Evolutionary conservation across 2,888 invertebrate species (phyloP).

Genomic region (Eupithecia subumbrata): DNA sequence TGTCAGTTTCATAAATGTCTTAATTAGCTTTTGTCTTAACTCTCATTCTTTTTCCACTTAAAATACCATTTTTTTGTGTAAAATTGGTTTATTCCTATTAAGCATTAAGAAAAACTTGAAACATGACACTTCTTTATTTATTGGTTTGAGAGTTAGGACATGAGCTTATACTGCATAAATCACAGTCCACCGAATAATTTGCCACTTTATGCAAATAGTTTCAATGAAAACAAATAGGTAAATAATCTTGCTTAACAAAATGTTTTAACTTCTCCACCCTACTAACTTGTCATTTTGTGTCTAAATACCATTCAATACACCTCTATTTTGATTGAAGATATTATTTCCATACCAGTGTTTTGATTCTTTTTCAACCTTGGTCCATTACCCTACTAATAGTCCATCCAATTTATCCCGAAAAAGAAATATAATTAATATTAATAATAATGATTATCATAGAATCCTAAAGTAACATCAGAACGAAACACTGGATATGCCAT

Average conservation of each 20-base stretch:
- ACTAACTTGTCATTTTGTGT: neutral
- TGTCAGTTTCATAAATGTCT: neutral
- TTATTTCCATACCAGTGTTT: constrained; percentile 1
- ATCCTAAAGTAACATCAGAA: neutral
- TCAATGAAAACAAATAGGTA: neutral
- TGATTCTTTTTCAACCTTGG: constrained; percentile 2
- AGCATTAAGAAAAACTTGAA: neutral
- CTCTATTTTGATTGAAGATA: neutral
- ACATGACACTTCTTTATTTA: neutral
- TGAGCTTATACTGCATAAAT: neutral
- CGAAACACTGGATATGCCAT: constrained; percentile 7
- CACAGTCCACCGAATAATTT: neutral
- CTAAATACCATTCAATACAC: neutral
- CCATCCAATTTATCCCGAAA: too few species aligned
- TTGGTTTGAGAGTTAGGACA: neutral
- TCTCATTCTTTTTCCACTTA: neutral
- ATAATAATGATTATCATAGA: neutral
- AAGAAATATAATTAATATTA: neutral
- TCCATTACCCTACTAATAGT: neutral
- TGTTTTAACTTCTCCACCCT: neutral
- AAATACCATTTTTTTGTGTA: neutral
- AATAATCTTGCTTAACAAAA: neutral
- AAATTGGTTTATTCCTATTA: neutral
- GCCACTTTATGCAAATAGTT: neutral
- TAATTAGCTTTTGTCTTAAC: neutral